Base-by-base conservation (phyloP, 2,888 invertebrate genomes). In the Ptilodon capucinus region DNA sequence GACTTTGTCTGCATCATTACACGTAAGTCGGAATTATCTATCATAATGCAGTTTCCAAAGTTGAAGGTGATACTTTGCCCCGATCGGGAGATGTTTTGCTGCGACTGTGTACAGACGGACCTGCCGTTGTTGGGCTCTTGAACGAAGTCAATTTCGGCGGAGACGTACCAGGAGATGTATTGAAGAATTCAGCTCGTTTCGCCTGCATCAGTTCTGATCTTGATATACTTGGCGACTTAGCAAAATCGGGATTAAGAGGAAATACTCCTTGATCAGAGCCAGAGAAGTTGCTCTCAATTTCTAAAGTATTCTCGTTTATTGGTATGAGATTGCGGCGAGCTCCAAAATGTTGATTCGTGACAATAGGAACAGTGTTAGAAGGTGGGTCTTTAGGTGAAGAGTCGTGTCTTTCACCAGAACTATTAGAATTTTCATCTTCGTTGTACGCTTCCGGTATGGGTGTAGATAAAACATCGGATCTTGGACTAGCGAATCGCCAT, bases 371-470 rank as follows among this genome's bases (percentile, higher is more conserved):
- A 57, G 91, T 86, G 52, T 91, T 92, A 40, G 80, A 74, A 57
- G 84, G 78, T 68, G 79, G 76, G 68, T 70, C 79, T 43, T 71
- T 74, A 18, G 82, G 79, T 17, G 84, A 77, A 17, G 57, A 60
- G 38, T 90, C 91, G 47, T 84, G 87, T 64, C 91, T 92, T 68
- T 93, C 93, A 23, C 91, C 89, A 14, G 93, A 93, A 65, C 92
- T 93, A 55, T 92, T 93, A 1, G 93, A 92, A 64, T 92, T 94
- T 62, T 96, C 95, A 71, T 96, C 96, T 72, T 96, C 96, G 70
- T 95, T 94, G 68, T 93, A 92, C 62, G 95, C 97, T 91, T 97
- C 97, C 34, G 94, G 94, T 79, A 97, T 97, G 48, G 97, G 96
- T 39, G 95, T 95, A 35, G 97, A 96, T 72, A 97, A 93, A 44